phyloP scores from a whole-genome alignment of 2,888 invertebrate genomes.

The Podabrus alpinus region DNA sequence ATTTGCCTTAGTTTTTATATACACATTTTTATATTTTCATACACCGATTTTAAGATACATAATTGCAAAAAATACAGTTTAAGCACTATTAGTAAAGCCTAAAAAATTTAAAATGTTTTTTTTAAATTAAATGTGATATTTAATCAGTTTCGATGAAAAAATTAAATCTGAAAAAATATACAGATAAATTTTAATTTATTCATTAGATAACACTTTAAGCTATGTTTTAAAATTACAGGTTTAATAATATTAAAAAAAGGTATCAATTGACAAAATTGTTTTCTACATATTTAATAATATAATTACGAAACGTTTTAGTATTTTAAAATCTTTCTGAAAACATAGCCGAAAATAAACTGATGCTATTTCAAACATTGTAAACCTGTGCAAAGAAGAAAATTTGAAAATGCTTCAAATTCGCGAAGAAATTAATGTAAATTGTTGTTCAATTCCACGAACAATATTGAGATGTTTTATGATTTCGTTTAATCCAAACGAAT shows the following conservation, averaged over 20 bases:
- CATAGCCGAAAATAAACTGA: not conserved
- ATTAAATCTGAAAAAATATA: not conserved
- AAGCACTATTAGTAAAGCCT: too few species aligned
- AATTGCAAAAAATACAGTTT: too few species aligned
- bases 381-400: too few species aligned
- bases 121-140: too few species aligned
- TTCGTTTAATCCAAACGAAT: not conserved
- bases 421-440: not conserved
- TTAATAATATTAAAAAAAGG: not conserved
- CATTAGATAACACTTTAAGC: not conserved
- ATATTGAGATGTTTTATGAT: not conserved
- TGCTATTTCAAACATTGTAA: not conserved
- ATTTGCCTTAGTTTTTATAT: too few species aligned
- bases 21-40: too few species aligned
- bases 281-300: not conserved
- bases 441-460: not conserved
- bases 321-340: not conserved
- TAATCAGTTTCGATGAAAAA: not conserved
- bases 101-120: too few species aligned
- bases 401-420: not conserved
- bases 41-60: too few species aligned
- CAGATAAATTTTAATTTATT: not conserved
- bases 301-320: not conserved
- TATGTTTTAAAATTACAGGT: not conserved
- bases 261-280: not conserved